Conservation (phyloP, 2,888 invertebrate species). For the Chirona hameri region DNA sequence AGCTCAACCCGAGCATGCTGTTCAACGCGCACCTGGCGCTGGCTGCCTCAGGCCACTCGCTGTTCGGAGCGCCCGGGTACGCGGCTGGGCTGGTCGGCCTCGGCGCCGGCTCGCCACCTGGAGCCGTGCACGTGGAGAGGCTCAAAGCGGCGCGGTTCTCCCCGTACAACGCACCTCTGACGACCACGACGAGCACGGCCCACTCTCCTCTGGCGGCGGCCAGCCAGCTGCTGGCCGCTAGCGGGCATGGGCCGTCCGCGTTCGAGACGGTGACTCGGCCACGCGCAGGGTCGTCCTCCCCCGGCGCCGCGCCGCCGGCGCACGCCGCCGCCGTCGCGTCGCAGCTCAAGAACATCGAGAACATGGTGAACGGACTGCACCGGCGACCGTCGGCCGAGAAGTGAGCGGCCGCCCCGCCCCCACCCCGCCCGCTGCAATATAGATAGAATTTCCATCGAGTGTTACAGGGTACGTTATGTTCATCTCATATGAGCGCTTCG, state of each 20-base stretch:
- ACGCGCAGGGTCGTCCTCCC: constrained; percentile 36
- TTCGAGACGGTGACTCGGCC: constrained; percentile 40
- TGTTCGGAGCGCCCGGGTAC: constrained; percentile 61
- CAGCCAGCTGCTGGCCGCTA: constrained; percentile 29
- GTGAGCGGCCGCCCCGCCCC: constrained; percentile 38
- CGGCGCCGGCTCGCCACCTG: constrained; percentile 56
- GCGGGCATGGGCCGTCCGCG: constrained; percentile 36
- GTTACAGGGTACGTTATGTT: constrained; percentile 38
- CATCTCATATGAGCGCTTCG: constrained; percentile 34
- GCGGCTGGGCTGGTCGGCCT: constrained; percentile 81
- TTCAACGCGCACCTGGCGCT: constrained; percentile 86
- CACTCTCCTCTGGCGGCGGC: constrained; percentile 39
- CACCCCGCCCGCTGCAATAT: constrained; percentile 36
- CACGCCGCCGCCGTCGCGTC: constrained; percentile 57
- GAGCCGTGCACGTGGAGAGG: constrained; percentile 41
- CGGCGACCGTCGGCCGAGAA: constrained; percentile 38
- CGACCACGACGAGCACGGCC: constrained; percentile 46
- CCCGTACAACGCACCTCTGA: constrained; percentile 76
- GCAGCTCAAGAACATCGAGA: constrained; percentile 92
- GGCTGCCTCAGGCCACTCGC: constrained; percentile 62
- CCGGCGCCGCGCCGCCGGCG: constrained; percentile 37
- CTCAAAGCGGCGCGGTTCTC: constrained; percentile 70
- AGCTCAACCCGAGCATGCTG: constrained; percentile 68
- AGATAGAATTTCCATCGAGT: constrained; percentile 38
- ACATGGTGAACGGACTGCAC: constrained; percentile 94